Evolutionary conservation across 2,888 invertebrate genomes (phyloP).

Genomic region (Callosobruchus maculatus): DNA sequence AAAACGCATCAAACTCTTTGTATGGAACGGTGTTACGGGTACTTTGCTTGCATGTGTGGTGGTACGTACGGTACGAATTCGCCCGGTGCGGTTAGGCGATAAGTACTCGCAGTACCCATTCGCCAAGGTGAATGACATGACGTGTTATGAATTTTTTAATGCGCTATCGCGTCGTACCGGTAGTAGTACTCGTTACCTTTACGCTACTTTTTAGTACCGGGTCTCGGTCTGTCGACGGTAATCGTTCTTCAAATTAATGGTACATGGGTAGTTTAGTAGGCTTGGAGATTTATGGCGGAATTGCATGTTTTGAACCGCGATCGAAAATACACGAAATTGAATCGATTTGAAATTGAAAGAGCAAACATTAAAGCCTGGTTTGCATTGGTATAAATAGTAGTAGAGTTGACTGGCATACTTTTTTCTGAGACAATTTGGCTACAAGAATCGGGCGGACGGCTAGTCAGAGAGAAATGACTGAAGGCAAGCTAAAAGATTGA

Average conservation of each 20-base stretch:
- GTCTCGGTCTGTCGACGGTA: slow-evolving; percentile 2
- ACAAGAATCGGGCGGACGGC: no score
- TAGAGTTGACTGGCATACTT: no score
- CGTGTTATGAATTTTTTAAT: slow-evolving; percentile 28
- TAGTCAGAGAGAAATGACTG: no score
- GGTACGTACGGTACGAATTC: neutral
- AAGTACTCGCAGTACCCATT: neutral
- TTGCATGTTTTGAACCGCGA: no score
- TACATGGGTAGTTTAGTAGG: neutral
- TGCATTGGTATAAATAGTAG: no score
- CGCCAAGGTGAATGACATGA: slow-evolving; percentile 29
- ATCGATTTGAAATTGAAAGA: no score
- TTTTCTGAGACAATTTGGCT: no score
- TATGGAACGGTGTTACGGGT: slow-evolving; percentile 5
- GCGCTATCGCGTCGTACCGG: slow-evolving; percentile 2
- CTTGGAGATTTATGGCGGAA: no score
- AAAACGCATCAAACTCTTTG: neutral
- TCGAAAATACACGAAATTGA: no score
- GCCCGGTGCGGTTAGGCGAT: neutral
- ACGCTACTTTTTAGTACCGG: slow-evolving; percentile 20
- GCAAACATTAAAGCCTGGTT: no score
- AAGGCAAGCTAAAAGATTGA: no score
- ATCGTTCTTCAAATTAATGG: neutral
- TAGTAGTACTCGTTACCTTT: slow-evolving; percentile 11
- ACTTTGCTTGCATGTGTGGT: neutral